Evolutionary conservation across 2,797 vertebrate species (phyloP), one percentile per base, ranked within the genome.

Genomic region (Parambassis ranga): DNA sequence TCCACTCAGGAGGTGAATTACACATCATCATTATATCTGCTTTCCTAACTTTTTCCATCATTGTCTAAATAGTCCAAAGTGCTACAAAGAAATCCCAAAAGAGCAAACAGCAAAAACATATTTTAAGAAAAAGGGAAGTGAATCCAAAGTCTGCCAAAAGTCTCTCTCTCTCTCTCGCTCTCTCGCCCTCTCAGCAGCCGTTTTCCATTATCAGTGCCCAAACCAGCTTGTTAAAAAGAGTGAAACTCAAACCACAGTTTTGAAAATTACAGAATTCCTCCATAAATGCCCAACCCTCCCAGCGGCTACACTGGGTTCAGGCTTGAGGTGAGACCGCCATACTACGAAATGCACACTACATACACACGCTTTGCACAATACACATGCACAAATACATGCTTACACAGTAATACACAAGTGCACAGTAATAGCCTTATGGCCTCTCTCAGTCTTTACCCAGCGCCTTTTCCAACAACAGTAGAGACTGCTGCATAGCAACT

Each of bases 161-260:
- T 41, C 26, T 48, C 51, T 47, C 42, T 66, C 46, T 27, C 39
- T 22, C 65, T 60, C 37, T 32, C 27, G 30, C 52, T 41, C 20
- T 33, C 50, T 26, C 39, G 11, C 52, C 35, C 51, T 11, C 44
- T 30, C 57, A 79, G 65, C 91, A 92, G 89, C 84, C 89, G 89
- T 86, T 92, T 92, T 90, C 75, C 86, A 92, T 93, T 91, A 90
- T 88, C 83, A 85, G 77, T 86, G 87, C 90, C 89, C 89, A 87
- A 89, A 91, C 89, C 90, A 89, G 85, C 87, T 88, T 84, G 86
- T 90, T 89, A 89, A 88, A 88, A 86, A 76, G 77, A 86, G 79
- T 85, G 82, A 89, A 85, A 86, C 83, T 89, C 83, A 91, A 92
- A 91, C 91, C 91, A 81, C 91, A 88, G 89, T 86, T 89, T 85